Conservation (phyloP, 2,888 invertebrate genomes). For the Marronus borbonicus region DNA sequence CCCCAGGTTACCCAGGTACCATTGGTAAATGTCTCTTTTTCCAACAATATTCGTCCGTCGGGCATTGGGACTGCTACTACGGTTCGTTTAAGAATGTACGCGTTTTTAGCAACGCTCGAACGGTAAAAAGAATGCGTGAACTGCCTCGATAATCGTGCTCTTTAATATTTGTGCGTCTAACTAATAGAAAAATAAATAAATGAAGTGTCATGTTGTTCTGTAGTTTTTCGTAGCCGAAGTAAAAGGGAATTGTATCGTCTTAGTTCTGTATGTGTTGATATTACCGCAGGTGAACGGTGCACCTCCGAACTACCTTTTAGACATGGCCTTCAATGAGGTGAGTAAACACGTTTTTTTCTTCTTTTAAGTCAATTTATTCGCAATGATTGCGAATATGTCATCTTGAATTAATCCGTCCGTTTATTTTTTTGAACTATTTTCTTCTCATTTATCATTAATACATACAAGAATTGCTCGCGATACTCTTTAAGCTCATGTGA, state of each 20-base stretch:
- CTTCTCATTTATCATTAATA: background rate
- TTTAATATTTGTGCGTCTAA: constrained; percentile 12
- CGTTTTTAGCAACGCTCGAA: constrained; percentile 39
- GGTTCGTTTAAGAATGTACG: constrained; percentile 44
- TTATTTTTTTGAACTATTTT: no score
- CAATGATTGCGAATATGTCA: no score
- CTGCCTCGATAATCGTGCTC: constrained; percentile 43
- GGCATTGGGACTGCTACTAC: background rate
- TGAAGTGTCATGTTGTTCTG: constrained; percentile 47
- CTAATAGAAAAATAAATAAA: constrained; percentile 32
- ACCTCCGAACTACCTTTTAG: constrained; percentile 74
- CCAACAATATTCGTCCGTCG: constrained; percentile 20
- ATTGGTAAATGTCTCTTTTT: constrained; percentile 32
- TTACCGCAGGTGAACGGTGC: constrained; percentile 72
- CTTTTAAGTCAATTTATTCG: background rate
- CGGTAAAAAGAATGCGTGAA: constrained; percentile 47
- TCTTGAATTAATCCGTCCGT: no score
- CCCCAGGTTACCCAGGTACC: background rate
- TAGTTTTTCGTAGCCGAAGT: constrained; percentile 35
- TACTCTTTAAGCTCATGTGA: constrained; percentile 14
- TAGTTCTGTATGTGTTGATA: constrained; percentile 57
- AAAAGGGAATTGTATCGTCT: constrained; percentile 43
- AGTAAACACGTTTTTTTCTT: constrained; percentile 64
- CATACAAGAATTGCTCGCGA: no score
- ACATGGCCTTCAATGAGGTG: constrained; percentile 88